Evolutionary conservation across 1,140 invertebrate genomes (phyloP), one percentile per base, ranked within the genome.

Genomic region (Aphelinus certus): DNA sequence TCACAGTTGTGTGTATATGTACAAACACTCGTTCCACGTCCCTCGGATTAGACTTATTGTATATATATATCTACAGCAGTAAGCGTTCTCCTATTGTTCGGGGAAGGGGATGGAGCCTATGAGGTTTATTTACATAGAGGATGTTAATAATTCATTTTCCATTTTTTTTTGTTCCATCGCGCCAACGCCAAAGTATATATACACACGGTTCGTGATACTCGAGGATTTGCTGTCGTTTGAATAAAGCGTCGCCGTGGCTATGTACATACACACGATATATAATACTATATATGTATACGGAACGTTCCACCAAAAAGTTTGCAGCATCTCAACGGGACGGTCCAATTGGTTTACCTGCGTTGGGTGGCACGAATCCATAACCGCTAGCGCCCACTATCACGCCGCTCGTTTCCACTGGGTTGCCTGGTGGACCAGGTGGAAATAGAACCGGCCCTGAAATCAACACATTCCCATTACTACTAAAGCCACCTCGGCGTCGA

Each of bases 291-390:
- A 53, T 53, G 9, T 53, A 9, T 53, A 53, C 4, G 51, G 4
- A 9, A 63, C 3, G 46, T 42, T 63, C 45, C 58, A 57, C 45
- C 10, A 53, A 1, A 5, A 49, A 56, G 67, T 45, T 10, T 46
- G 56, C 4, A 56, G 62, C 48, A 9, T 60, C 63, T 69, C 69
- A 72, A 26, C 26, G 9, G 51, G 49, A 47, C 10, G 67, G 68
- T 61, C 73, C 66, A 48, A 75, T 68, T 45, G 68, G 79, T 83
- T 88, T 88, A 88, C 87, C 87, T 88, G 82, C 83, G 85, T 90
- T 89, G 76, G 92, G 92, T 77, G 92, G 92, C 48, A 93, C 92
- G 81, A 94, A 94, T 80, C 93, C 93, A 79, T 90, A 94, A 76
- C 93, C 93, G 65, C 92, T 93, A 58, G 92, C 93, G 63, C 93